Conservation (phyloP, 2,888 invertebrate species). For the Diloba caeruleocephala region DNA sequence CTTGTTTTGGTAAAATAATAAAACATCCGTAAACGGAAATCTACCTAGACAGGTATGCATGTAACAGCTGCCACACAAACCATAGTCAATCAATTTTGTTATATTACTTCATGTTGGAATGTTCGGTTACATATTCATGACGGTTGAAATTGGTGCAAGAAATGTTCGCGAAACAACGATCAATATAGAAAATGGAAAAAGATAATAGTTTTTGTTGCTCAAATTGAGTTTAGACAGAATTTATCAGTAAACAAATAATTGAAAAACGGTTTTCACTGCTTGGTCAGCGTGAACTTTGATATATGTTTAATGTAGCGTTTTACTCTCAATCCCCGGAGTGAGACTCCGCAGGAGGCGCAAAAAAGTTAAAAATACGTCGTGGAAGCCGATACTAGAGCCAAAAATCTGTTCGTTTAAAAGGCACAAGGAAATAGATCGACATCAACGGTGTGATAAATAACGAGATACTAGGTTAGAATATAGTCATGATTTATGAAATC, state of each 20-base stretch:
- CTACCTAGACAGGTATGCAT: slow-evolving; percentile 81
- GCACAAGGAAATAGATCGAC: slow-evolving; percentile 29
- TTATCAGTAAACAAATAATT: slow-evolving; percentile 18
- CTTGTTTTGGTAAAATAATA: background rate
- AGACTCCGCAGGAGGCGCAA: slow-evolving; percentile 34
- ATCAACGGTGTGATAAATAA: slow-evolving; percentile 26
- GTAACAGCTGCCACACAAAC: slow-evolving; percentile 87
- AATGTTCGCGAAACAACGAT: slow-evolving; percentile 48
- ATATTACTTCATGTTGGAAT: slow-evolving; percentile 61
- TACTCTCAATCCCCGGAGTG: slow-evolving; percentile 31
- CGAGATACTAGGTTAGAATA: slow-evolving; percentile 16
- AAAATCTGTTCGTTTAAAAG: slow-evolving; percentile 28
- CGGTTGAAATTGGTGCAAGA: slow-evolving; percentile 84
- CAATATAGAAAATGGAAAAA: slow-evolving; percentile 25
- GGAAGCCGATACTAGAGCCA: slow-evolving; percentile 42
- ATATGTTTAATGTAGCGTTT: slow-evolving; percentile 31
- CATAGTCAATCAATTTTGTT: slow-evolving; percentile 71
- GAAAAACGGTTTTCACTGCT: slow-evolving; percentile 31
- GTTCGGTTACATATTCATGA: slow-evolving; percentile 62
- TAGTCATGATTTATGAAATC: slow-evolving; percentile 22
- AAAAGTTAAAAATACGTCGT: slow-evolving; percentile 44
- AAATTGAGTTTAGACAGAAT: slow-evolving; percentile 24
- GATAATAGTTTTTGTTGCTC: slow-evolving; percentile 30
- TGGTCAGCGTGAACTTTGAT: slow-evolving; percentile 20
- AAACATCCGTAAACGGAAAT: slow-evolving; percentile 75